Percentiles rank a stretch among this genome's conserved stretches.
Conservation (phyloP, 2,113 vertebrate genomes). For the Eulemur macaco region DNA sequence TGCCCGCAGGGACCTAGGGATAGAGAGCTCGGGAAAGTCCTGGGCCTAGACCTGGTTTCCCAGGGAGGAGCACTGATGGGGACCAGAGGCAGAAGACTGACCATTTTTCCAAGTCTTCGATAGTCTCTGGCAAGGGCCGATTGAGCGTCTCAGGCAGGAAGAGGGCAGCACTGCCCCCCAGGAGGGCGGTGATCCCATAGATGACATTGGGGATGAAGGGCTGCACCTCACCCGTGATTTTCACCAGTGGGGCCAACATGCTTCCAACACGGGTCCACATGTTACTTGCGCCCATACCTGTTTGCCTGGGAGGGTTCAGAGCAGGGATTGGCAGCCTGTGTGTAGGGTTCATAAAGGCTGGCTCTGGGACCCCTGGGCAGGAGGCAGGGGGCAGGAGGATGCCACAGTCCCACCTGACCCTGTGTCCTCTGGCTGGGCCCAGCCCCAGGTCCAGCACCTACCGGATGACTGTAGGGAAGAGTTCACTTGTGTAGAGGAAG, state of each 20-base stretch:
- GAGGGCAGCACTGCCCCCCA: slow-evolving; percentile 71
- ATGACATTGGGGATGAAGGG: slow-evolving; percentile 76
- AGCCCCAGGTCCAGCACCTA: neutral
- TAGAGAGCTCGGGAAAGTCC: neutral
- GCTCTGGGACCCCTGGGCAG: neutral
- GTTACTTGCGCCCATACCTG: slow-evolving; percentile 77
- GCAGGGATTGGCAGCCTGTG: neutral
- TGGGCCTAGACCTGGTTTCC: neutral
- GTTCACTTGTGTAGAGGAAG: slow-evolving; percentile 85
- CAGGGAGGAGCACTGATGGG: accelerated
- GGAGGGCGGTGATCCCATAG: slow-evolving; percentile 69
- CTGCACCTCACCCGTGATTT: slow-evolving; percentile 69
- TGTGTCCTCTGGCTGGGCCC: accelerated
- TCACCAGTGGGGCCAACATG: slow-evolving; percentile 76
- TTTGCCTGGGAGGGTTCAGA: slow-evolving; percentile 73
- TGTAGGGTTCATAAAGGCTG: neutral
- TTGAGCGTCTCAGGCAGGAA: slow-evolving; percentile 82
- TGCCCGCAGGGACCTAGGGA: neutral
- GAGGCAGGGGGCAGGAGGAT: neutral
- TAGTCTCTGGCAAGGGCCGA: slow-evolving; percentile 77
- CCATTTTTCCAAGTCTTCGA: slow-evolving; percentile 75
- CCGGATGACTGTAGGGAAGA: slow-evolving; percentile 84
- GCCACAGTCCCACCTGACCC: neutral
- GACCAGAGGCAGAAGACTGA: slow-evolving; percentile 42
- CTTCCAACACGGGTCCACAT: slow-evolving; percentile 78